Conservation (phyloP, 2,797 vertebrate genomes). For the Lepilemur ruficaudatus region DNA sequence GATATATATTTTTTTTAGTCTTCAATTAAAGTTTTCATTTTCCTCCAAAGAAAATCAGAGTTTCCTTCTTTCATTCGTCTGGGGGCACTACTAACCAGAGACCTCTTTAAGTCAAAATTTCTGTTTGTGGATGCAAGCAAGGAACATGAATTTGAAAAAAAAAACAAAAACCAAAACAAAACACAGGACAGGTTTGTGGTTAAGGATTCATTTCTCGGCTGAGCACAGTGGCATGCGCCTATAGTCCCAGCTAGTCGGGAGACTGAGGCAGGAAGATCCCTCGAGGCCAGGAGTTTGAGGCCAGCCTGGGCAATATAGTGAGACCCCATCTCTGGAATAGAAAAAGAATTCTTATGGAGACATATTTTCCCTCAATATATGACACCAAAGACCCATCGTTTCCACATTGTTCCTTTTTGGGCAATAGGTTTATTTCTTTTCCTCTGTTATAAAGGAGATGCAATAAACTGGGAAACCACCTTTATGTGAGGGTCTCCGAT, state of each 20-base stretch:
- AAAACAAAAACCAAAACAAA: background rate
- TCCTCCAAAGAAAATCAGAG: background rate
- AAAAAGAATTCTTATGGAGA: background rate
- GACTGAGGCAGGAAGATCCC: background rate
- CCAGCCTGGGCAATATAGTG: background rate
- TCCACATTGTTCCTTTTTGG: background rate
- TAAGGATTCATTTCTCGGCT: background rate
- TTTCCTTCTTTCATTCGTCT: background rate
- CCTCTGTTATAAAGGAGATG: background rate
- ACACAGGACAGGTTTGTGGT: background rate
- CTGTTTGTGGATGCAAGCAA: background rate
- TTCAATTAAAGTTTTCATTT: background rate
- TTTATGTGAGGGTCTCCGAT: background rate
- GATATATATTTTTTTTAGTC: background rate
- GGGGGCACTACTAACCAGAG: background rate
- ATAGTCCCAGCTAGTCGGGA: background rate
- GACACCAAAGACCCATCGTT: background rate
- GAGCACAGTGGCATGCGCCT: too few relatives aligned
- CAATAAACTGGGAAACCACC: background rate
- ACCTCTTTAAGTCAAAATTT: background rate
- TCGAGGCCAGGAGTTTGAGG: background rate
- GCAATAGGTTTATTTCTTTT: background rate
- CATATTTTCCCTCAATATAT: background rate
- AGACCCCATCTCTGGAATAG: background rate
- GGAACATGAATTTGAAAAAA: background rate